phyloP scores from a whole-genome alignment of 1,140 invertebrate species.

The Cyclargus thomasi region DNA sequence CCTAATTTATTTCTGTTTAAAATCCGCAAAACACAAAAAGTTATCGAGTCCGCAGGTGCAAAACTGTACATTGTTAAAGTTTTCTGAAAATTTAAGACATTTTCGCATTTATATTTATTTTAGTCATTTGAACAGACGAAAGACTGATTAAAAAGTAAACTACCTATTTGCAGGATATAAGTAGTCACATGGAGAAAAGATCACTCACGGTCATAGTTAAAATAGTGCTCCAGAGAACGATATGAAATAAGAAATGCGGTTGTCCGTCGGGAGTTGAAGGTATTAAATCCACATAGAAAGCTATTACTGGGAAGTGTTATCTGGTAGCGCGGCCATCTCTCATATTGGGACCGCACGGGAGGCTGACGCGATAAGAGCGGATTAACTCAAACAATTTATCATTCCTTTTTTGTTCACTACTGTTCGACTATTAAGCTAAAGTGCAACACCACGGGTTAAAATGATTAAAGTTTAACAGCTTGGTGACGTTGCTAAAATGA shows the following conservation, averaged over 20 bases:
- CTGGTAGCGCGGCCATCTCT: conserved; percentile 57
- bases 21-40: background rate
- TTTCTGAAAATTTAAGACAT: background rate
- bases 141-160: no score
- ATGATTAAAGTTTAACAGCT: conserved; percentile 21
- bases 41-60: background rate
- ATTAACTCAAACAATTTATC: conserved; percentile 72
- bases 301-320: conserved; percentile 68
- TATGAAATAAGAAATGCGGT: conserved; percentile 24
- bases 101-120: background rate
- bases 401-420: conserved; percentile 68
- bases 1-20: background rate
- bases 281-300: conserved; percentile 44
- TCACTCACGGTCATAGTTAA: no score
- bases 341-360: conserved; percentile 71
- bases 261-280: conserved; percentile 33
- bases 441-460: background rate
- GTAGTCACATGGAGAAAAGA: no score
- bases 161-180: no score
- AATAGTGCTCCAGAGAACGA: background rate
- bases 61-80: background rate
- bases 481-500: background rate
- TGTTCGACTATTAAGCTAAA: conserved; percentile 35
- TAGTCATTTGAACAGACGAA: no score
- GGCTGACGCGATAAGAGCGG: conserved; percentile 60